Evolutionary conservation across 2,797 vertebrate species (phyloP).

Genomic region (Aplochiton taeniatus): DNA sequence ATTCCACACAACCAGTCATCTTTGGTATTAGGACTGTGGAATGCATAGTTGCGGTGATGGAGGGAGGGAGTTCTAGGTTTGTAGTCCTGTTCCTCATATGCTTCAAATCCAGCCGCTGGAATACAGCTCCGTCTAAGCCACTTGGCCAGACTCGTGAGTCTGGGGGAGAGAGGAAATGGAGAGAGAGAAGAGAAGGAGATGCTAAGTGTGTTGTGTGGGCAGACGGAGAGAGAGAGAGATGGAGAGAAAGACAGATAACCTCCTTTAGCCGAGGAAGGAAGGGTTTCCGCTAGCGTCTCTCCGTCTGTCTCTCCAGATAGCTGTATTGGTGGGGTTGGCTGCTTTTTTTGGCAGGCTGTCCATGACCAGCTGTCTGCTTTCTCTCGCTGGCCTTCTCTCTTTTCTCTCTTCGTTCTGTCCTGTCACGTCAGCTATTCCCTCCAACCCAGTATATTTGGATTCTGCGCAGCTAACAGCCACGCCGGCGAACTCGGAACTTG

Average conservation of each 20-base stretch:
- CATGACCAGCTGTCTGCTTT: slow-evolving; percentile 74
- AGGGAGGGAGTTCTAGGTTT: slow-evolving; percentile 56
- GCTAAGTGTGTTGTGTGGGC: slow-evolving; percentile 60
- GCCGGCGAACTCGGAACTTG: slow-evolving; percentile 56
- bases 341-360: slow-evolving; percentile 69
- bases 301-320: slow-evolving; percentile 75
- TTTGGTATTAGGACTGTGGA: slow-evolving; percentile 92
- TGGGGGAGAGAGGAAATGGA: slow-evolving; percentile 44
- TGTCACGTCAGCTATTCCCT: slow-evolving; percentile 62
- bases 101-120: slow-evolving; percentile 58
- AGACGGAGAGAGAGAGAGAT: slow-evolving; percentile 54
- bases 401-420: slow-evolving; percentile 37
- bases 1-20: slow-evolving; percentile 82
- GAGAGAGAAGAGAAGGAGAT: slow-evolving; percentile 39
- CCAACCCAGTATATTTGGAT: slow-evolving; percentile 77
- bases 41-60: slow-evolving; percentile 88
- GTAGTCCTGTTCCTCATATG: slow-evolving; percentile 65
- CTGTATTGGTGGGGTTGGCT: slow-evolving; percentile 66
- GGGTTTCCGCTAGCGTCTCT: slow-evolving; percentile 71
- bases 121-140: slow-evolving; percentile 55
- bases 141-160: slow-evolving; percentile 47
- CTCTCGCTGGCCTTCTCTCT: slow-evolving; percentile 35
- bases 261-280: slow-evolving; percentile 70
- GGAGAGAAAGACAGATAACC: slow-evolving; percentile 50
- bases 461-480: slow-evolving; percentile 63